Conservation (phyloP, 2,113 vertebrate species). For the Istiophorus platypterus region DNA sequence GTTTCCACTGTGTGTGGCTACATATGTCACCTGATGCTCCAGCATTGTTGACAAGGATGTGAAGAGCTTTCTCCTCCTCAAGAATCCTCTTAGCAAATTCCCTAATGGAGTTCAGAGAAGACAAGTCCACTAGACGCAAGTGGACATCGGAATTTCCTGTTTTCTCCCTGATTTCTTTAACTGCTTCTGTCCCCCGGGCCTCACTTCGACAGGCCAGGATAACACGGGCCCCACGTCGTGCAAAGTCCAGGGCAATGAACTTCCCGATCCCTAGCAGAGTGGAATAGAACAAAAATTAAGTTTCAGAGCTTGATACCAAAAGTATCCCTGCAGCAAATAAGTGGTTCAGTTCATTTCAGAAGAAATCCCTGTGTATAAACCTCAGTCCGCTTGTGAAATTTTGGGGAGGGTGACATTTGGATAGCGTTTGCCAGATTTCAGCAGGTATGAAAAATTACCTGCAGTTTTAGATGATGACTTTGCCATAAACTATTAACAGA, state of each 20-base stretch:
- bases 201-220: conserved; percentile 88
- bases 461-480: no score
- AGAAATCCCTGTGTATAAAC: neutral
- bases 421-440: no score
- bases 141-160: conserved; percentile 83
- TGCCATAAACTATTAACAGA: no score
- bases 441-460: no score
- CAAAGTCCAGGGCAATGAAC: conserved; percentile 87
- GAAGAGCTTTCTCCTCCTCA: conserved; percentile 83
- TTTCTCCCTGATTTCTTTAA: conserved; percentile 81
- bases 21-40: conserved; percentile 78
- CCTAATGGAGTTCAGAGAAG: conserved; percentile 86
- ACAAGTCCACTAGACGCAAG: conserved; percentile 85
- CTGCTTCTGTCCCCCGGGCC: conserved; percentile 73
- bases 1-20: neutral
- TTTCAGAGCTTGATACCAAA: neutral
- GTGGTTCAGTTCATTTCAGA: no score
- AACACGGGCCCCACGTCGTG: conserved; percentile 85
- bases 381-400: neutral
- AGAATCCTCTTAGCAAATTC: conserved; percentile 82
- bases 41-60: conserved; percentile 92
- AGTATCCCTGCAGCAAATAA: neutral
- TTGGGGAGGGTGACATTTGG: no score
- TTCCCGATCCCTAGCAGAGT: conserved; percentile 87
- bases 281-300: neutral